phyloP scores from a whole-genome alignment of 2,888 invertebrate genomes.

The Thysanoteuthis rhombus region DNA sequence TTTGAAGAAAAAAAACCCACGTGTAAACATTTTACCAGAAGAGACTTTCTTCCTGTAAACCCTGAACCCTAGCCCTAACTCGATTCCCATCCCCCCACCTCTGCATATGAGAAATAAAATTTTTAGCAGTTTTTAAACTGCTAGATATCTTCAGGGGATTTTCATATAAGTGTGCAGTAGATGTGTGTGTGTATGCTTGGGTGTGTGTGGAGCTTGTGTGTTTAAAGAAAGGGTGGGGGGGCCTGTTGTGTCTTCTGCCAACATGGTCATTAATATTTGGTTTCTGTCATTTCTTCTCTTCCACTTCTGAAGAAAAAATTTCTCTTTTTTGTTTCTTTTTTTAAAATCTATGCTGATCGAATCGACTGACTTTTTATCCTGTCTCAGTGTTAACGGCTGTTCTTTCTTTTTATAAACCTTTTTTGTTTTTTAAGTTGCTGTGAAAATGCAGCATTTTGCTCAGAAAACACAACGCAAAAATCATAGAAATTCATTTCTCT shows the following conservation, averaged over 20 bases:
- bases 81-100: not conserved
- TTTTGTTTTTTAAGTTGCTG: not conserved
- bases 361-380: not conserved
- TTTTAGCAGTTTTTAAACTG: not conserved
- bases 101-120: not conserved
- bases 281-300: not conserved
- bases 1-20: not conserved
- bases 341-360: too few relatives aligned
- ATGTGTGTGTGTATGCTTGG: not conserved
- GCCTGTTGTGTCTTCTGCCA: not conserved
- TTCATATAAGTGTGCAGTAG: not conserved
- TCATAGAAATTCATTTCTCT: not conserved
- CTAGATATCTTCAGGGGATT: not conserved
- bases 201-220: not conserved
- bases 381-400: not conserved
- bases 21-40: not conserved
- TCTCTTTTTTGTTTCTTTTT: not conserved
- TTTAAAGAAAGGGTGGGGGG: not conserved
- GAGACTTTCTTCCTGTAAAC: not conserved
- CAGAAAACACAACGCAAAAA: not conserved
- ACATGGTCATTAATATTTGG: not conserved
- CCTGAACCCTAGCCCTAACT: not conserved
- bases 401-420: not conserved
- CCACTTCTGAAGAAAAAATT: not conserved
- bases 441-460: not conserved